Evolutionary conservation across 2,888 invertebrate genomes (phyloP), one percentile per base, ranked within the genome.

Genomic region (Argyresthia albistria): DNA sequence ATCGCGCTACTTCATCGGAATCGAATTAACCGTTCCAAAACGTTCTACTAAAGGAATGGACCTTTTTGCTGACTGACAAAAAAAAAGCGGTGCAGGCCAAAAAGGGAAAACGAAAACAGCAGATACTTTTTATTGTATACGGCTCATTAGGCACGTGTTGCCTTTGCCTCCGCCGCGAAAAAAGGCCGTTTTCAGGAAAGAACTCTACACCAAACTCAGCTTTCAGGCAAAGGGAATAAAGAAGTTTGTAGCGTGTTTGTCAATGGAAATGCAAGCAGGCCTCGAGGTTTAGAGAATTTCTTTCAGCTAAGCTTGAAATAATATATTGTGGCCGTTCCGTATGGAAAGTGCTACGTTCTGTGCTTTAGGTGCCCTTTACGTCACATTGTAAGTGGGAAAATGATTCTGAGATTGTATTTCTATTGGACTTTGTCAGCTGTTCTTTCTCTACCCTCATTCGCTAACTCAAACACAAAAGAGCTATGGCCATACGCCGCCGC

Each of bases 91-190:
- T 8, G 14, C 15, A 15, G 35, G 25, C 46, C 46, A 8, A 11
- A 43, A 46, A 46, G 25, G 25, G 46, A 46, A 46, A 43, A 51
- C 43, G 49, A 52, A 55, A 49, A 53, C 54, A 56, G 52, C 55
- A 61, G 62, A 60, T 66, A 64, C 61, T 66, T 67, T 69, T 73
- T 70, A 69, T 73, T 71, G 65, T 67, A 65, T 64, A 72, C 63
- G 74, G 60, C 73, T 76, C 74, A 76, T 76, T 76, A 76, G 70
- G 63, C 61, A 56, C 62, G 62, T 63, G 63, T 63, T 57, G 59
- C 51, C 54, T 50, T 50, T 46, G 52, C 52, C 36, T 52, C 50
- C 50, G 60, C 60, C 62, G 54, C 62, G 60, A 64, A 70, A 66
- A 62, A 65, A 53, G 53, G 64, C 60, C 64, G 69, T 70, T 69